Percentiles rank a stretch among this genome's conserved stretches.
phyloP scores from a whole-genome alignment of 2,797 vertebrate genomes.

The Notolabrus celidotus region DNA sequence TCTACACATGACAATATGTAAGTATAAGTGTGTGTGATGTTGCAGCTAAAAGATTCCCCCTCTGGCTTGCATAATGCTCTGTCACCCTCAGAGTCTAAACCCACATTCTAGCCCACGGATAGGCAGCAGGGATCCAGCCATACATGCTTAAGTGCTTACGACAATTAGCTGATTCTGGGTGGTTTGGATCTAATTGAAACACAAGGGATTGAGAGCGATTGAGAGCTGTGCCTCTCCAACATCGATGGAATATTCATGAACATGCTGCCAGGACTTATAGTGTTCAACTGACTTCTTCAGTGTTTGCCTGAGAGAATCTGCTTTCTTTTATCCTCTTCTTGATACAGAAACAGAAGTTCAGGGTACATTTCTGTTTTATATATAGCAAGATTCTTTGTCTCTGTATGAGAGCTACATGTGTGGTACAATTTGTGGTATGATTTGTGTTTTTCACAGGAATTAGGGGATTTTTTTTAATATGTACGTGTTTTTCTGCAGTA shows the following conservation, averaged over 20 bases:
- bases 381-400: neutral
- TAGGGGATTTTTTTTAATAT: neutral
- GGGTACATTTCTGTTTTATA: slow-evolving; percentile 1
- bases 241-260: slow-evolving; percentile 71
- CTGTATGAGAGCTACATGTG: neutral
- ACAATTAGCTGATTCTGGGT: slow-evolving; percentile 73
- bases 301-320: slow-evolving; percentile 46
- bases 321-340: slow-evolving; percentile 21
- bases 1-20: slow-evolving; percentile 50
- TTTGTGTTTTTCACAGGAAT: neutral
- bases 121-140: slow-evolving; percentile 49
- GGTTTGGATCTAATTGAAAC: slow-evolving; percentile 75
- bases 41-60: slow-evolving; percentile 61
- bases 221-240: slow-evolving; percentile 56
- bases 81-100: slow-evolving; percentile 36
- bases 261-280: slow-evolving; percentile 50
- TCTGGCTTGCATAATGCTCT: slow-evolving; percentile 66
- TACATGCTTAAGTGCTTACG: slow-evolving; percentile 63
- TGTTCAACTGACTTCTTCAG: slow-evolving; percentile 50
- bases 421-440: neutral
- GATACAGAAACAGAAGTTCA: slow-evolving; percentile 17
- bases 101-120: slow-evolving; percentile 42
- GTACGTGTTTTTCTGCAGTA: neutral
- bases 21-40: slow-evolving; percentile 54
- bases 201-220: slow-evolving; percentile 62